Evolutionary conservation across 2,797 vertebrate genomes (phyloP).

Genomic region (Buceros bicornis): DNA sequence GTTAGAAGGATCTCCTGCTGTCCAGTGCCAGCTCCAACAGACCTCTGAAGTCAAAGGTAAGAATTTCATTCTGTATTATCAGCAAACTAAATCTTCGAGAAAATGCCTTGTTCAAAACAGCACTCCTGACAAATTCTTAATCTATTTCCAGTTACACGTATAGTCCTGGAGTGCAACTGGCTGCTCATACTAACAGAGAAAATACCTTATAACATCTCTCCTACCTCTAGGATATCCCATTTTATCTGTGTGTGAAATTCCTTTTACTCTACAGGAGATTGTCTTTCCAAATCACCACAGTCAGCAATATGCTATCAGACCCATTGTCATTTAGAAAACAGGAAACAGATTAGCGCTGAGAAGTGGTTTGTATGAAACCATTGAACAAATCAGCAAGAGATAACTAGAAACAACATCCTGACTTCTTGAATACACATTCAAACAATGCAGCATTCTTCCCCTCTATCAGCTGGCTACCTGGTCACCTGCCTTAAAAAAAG

Average conservation of each 20-base stretch:
- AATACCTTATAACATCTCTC: neutral
- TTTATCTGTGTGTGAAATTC: neutral
- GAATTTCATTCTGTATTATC: neutral
- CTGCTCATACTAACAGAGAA: neutral
- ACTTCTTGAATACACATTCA: neutral
- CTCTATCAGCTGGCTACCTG: neutral
- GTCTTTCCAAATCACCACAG: neutral
- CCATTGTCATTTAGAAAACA: neutral
- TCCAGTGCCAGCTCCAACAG: neutral
- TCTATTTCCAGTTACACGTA: neutral
- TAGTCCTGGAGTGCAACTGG: neutral
- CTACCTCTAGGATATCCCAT: neutral
- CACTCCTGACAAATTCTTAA: neutral
- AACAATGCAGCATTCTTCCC: neutral
- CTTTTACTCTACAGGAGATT: neutral
- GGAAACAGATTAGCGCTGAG: neutral
- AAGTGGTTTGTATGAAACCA: conserved; percentile 18
- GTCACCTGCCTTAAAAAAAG: neutral
- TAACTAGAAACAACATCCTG: conserved; percentile 19
- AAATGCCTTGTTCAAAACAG: neutral
- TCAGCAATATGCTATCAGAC: neutral
- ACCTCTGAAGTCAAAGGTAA: neutral
- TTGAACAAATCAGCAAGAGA: conserved; percentile 4
- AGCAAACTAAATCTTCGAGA: neutral
- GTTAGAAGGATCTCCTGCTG: neutral